Evolutionary conservation across 2,888 invertebrate genomes (phyloP).

Genomic region (Furcula furcula): DNA sequence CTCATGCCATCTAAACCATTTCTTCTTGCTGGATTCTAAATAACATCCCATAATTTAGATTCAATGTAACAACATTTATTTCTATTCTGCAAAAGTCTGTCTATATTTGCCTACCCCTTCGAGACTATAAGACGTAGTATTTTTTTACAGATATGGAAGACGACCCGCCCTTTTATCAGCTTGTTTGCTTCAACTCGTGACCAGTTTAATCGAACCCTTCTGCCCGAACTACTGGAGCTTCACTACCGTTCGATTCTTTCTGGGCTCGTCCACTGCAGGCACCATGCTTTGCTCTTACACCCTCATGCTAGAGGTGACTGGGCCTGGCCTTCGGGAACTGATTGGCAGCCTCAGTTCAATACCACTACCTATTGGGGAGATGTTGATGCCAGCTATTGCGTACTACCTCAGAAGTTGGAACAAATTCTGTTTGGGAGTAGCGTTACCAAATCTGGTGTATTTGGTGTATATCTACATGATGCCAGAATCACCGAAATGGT

Average conservation of each 20-base stretch:
- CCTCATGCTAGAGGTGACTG: slow-evolving; percentile 82
- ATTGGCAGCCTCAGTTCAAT: slow-evolving; percentile 80
- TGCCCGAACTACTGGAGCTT: slow-evolving; percentile 81
- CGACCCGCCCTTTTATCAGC: slow-evolving; percentile 83
- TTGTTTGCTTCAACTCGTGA: slow-evolving; percentile 84
- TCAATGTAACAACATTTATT: too few species aligned
- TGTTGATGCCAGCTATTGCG: slow-evolving; percentile 80
- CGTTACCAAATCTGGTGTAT: slow-evolving; percentile 78
- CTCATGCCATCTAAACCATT: too few species aligned
- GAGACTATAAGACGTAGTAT: too few species aligned
- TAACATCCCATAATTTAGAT: too few species aligned
- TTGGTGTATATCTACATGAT: slow-evolving; percentile 84
- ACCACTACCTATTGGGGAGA: slow-evolving; percentile 83
- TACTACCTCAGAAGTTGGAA: slow-evolving; percentile 84
- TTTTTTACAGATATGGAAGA: slow-evolving; percentile 84
- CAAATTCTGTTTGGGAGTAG: slow-evolving; percentile 81
- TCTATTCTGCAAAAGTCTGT: too few species aligned
- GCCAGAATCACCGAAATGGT: slow-evolving; percentile 90
- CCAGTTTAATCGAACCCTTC: slow-evolving; percentile 83
- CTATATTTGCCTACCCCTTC: too few species aligned
- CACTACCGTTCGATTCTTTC: slow-evolving; percentile 83
- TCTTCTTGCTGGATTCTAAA: too few species aligned
- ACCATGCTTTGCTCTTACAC: slow-evolving; percentile 87
- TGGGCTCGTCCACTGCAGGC: slow-evolving; percentile 87
- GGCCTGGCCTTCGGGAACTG: slow-evolving; percentile 65